A percentile compares a stretch with the other conserved stretches of the same genome.
These are phyloP conservation scores for Coleophora deauratella DNA, from an alignment of 2,888 invertebrate species.

Conservation along the genomic window DNA sequence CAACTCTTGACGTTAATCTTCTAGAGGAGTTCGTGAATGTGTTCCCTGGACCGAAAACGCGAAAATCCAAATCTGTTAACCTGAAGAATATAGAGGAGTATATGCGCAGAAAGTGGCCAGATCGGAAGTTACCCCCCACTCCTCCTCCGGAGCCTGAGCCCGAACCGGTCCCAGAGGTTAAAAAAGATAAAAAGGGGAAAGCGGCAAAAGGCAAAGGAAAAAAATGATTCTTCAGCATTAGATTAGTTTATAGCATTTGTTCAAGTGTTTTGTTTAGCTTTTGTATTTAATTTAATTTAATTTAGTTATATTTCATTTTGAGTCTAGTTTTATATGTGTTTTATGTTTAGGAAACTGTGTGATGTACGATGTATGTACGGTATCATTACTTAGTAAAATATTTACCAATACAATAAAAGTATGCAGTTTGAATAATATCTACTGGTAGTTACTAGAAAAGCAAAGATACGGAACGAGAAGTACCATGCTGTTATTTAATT, in stretches of 20 bases:
- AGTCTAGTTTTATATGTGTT: background rate
- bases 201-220: conserved; percentile 9
- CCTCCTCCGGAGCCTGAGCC: conserved; percentile 25
- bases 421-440: background rate
- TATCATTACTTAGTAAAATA: too few species aligned
- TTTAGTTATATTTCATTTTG: too few species aligned
- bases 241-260: conserved; percentile 9
- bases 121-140: conserved; percentile 31
- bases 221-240: conserved; percentile 2
- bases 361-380: too few species aligned
- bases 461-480: too few species aligned
- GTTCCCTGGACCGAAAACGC: conserved; percentile 27
- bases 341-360: background rate
- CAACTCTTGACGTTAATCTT: conserved; percentile 20
- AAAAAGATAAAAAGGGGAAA: conserved; percentile 13
- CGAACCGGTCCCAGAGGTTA: conserved; percentile 6
- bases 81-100: conserved; percentile 30
- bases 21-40: conserved; percentile 22
- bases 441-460: background rate
- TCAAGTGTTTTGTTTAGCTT: background rate
- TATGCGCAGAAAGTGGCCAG: conserved; percentile 38
- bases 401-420: too few species aligned
- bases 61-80: conserved; percentile 23
- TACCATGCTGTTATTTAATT: too few species aligned
- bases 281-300: too few species aligned